Evolutionary conservation across 2,797 vertebrate genomes (phyloP), one percentile per base, ranked within the genome.

Genomic region (Anniella stebbinsi): DNA sequence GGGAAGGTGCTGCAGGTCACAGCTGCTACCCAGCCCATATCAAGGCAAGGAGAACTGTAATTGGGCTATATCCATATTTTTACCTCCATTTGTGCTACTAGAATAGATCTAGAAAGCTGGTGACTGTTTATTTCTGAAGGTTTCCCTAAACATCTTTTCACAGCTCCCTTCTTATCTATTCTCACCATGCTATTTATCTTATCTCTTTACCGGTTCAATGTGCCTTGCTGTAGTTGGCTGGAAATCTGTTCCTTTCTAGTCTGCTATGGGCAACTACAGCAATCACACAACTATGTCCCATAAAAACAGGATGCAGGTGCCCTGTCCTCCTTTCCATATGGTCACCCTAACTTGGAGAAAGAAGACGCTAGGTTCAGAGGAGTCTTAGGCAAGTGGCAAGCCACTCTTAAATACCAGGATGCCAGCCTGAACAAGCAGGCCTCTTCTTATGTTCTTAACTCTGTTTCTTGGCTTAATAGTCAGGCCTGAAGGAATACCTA

Each of bases 81-180:
- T 33, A 28, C 38, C 25, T 87, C 66, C 17, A 17, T 57, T 69
- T 30, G 18, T 57, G 63, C 30, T 69, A 69, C 10, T 45, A 38
- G 69, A 77, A 69, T 54, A 25, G 38, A 38, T 45, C 54, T 75
- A 23, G 67, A 70, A 48, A 21, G 30, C 18, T 77, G 33, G 28
- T n/a, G 1, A 17, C 12, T 8, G 4, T 25, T 75, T 51, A 11
- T 69, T 91, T 45, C 60, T 69, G 75, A 86, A 57, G 0, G 86
- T 91, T 91, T 90, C 25, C 88, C 70, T 80, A 23, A 60, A 60
- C n/a, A 45, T 60, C 80, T 60, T 54, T 70, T 28, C 76, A 69
- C 48, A 10, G 33, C 69, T 51, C 12, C 70, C 3, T 75, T 93
- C 6, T 75, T 86, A 75, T 63, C 63, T 25, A 2, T 45, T 0